Conservation (phyloP, 2,113 vertebrate genomes). For the Crypturellus undulatus region DNA sequence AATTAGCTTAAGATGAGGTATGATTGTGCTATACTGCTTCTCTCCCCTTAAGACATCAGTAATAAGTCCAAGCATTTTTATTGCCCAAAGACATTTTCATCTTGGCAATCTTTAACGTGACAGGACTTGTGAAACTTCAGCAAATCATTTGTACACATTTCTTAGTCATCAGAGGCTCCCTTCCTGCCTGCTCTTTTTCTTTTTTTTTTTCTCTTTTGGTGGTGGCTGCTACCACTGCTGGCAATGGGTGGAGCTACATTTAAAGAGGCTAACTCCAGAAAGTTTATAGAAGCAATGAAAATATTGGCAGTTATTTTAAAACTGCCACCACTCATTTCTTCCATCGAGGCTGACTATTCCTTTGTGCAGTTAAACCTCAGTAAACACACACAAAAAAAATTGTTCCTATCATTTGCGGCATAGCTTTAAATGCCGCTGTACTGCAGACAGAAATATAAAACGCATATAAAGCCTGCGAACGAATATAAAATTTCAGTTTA, state of each 20-base stretch:
- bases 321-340: conserved; percentile 4
- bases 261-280: background rate
- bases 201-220: background rate
- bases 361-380: background rate
- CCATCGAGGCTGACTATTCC: background rate
- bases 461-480: background rate
- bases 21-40: background rate
- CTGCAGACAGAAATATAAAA: background rate
- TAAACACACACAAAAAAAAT: background rate
- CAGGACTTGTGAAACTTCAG: background rate
- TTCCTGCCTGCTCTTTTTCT: background rate
- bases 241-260: background rate
- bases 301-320: background rate
- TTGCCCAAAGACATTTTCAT: background rate
- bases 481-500: background rate
- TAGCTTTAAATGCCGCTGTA: background rate
- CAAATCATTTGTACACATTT: background rate
- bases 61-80: background rate
- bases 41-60: background rate
- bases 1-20: background rate
- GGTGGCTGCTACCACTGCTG: background rate
- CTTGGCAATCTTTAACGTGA: background rate
- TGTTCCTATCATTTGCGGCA: background rate
- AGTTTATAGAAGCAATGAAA: conserved; percentile 15
- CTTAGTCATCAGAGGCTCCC: conserved; percentile 30